Evolutionary conservation across 1,140 invertebrate genomes (phyloP).

Genomic region (Gryllus bimaculatus): DNA sequence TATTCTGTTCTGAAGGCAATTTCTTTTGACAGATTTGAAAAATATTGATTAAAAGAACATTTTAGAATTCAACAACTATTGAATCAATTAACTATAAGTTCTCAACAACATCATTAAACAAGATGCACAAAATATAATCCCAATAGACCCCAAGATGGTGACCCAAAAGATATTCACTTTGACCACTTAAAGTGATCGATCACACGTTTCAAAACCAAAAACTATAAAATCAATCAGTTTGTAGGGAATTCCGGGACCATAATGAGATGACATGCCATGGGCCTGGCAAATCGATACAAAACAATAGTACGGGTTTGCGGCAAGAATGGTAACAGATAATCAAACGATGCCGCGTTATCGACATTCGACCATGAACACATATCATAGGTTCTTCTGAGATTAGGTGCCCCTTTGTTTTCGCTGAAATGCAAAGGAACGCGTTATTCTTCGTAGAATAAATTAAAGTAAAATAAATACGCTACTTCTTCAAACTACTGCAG

Average conservation of each 20-base stretch:
- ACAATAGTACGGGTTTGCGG: constrained; percentile 45
- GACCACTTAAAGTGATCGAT: constrained; percentile 47
- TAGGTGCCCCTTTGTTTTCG: constrained; percentile 54
- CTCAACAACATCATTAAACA: constrained; percentile 41
- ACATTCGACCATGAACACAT: constrained; percentile 49
- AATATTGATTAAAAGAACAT: background rate
- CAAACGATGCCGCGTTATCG: constrained; percentile 56
- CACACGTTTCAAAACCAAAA: constrained; percentile 39
- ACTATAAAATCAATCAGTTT: constrained; percentile 38
- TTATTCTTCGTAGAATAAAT: background rate
- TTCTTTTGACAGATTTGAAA: background rate
- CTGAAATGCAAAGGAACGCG: constrained; percentile 32
- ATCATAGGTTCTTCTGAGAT: constrained; percentile 41
- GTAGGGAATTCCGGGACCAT: constrained; percentile 40
- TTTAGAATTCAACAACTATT: constrained; percentile 24
- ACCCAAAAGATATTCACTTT: constrained; percentile 41
- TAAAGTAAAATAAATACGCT: background rate
- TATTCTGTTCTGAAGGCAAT: background rate
- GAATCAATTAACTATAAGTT: constrained; percentile 46
- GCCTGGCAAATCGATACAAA: constrained; percentile 57
- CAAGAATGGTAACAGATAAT: constrained; percentile 48
- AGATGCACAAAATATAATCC: constrained; percentile 35
- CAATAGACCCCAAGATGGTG: constrained; percentile 48
- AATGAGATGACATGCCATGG: constrained; percentile 57
- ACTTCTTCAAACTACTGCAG: background rate